A percentile compares a stretch with the other conserved stretches of the same genome.
These are phyloP conservation scores for Formica selysi DNA, from an alignment of 1,140 invertebrate species.

Conservation along the genomic window DNA sequence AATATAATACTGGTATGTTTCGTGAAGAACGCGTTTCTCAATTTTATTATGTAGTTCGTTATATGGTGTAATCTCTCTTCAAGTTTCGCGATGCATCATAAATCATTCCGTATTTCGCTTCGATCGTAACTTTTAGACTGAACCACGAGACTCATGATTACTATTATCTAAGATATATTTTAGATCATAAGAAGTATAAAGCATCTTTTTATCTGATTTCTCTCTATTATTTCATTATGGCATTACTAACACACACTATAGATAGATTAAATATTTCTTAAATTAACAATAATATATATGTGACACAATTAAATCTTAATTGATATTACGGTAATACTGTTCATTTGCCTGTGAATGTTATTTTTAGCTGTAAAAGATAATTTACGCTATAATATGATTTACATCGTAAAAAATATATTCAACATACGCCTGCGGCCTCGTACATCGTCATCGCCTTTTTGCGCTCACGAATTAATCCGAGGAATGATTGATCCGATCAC, in stretches of 20 bases:
- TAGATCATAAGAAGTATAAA: slow-evolving; percentile 45
- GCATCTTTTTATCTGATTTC: neutral
- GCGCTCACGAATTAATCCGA: slow-evolving; percentile 73
- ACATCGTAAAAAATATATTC: neutral
- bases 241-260: neutral
- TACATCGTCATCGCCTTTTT: slow-evolving; percentile 74
- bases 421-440: slow-evolving; percentile 69
- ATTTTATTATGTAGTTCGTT: slow-evolving; percentile 30
- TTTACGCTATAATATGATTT: too few species aligned
- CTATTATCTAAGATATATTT: slow-evolving; percentile 11
- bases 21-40: slow-evolving; percentile 13
- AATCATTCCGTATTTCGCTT: neutral
- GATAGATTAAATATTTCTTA: neutral
- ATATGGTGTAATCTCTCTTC: neutral
- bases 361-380: too few species aligned
- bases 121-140: slow-evolving; percentile 28
- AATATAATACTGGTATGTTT: neutral
- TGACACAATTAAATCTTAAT: neutral
- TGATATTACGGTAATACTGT: neutral
- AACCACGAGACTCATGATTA: slow-evolving; percentile 28
- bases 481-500: slow-evolving; percentile 52
- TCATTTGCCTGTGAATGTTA: neutral
- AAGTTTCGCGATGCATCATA: slow-evolving; percentile 25
- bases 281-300: too few species aligned
- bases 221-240: slow-evolving; percentile 12